Evolutionary conservation across 2,113 vertebrate species (phyloP).

Genomic region (Bettongia penicillata): DNA sequence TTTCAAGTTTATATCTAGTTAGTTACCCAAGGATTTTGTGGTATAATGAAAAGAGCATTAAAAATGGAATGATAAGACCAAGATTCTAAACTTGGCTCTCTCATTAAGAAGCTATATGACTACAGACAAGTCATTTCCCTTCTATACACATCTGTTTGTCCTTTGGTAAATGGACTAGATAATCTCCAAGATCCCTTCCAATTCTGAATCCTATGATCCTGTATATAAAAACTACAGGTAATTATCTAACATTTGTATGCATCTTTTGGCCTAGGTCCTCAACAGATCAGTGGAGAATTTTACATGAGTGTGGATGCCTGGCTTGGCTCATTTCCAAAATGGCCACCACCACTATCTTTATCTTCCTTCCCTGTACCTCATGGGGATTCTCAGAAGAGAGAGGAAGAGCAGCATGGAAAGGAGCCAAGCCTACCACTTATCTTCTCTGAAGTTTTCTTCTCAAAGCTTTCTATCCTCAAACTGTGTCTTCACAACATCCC

Average conservation of each 20-base stretch:
- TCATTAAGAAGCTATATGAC: neutral
- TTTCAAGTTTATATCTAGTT: slow-evolving; percentile 41
- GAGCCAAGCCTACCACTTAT: neutral
- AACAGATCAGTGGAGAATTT: neutral
- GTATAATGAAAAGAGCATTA: slow-evolving; percentile 35
- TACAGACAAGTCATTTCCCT: neutral
- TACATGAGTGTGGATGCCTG: neutral
- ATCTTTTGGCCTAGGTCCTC: neutral
- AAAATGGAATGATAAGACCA: slow-evolving; percentile 13
- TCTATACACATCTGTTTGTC: slow-evolving; percentile 10
- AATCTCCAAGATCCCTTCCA: slow-evolving; percentile 25
- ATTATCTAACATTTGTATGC: neutral
- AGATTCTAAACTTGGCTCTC: slow-evolving; percentile 41
- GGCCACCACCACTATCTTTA: neutral
- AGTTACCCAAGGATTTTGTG: slow-evolving; percentile 8
- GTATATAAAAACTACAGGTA: neutral
- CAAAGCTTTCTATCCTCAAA: neutral
- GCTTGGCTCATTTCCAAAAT: neutral
- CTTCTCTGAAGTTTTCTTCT: neutral
- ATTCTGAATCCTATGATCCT: slow-evolving; percentile 25
- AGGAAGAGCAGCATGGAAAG: neutral
- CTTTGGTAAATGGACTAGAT: neutral
- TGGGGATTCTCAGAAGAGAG: neutral
- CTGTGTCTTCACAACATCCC: neutral
- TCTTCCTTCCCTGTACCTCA: neutral